Evolutionary conservation across 2,113 vertebrate genomes (phyloP).

Genomic region (Solenodon paradoxus): DNA sequence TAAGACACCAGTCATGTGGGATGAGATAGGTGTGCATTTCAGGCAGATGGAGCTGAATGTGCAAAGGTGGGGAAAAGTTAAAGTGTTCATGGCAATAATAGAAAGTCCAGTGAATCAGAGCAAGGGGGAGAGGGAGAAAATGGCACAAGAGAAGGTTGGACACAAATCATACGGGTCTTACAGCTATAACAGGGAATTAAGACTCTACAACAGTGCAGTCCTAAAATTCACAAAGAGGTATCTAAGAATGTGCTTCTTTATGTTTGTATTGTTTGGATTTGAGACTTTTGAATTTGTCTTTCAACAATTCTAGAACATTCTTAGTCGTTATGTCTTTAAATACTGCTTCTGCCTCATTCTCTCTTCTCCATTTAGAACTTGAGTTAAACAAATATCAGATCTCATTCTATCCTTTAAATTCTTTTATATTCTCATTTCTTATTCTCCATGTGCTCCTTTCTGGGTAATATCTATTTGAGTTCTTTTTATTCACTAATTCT

Average conservation of each 20-base stretch:
- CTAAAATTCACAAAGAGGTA: background rate
- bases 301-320: background rate
- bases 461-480: background rate
- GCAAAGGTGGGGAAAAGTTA: too few species aligned
- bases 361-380: background rate
- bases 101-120: background rate
- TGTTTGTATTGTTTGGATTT: background rate
- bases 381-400: background rate
- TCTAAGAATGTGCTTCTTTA: background rate
- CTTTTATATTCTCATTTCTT: background rate
- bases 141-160: background rate
- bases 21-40: background rate
- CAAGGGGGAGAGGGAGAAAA: background rate
- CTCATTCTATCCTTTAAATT: background rate
- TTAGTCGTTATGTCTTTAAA: background rate
- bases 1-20: background rate
- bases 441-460: background rate
- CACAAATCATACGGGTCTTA: background rate
- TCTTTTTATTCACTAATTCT: background rate
- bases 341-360: background rate
- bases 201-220: background rate
- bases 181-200: background rate
- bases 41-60: background rate
- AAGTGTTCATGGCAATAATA: background rate
- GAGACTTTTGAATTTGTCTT: background rate